A percentile compares a stretch with the other conserved stretches of the same genome.
Conservation (phyloP, 2,797 vertebrate species). For the Graptemys geographica region DNA sequence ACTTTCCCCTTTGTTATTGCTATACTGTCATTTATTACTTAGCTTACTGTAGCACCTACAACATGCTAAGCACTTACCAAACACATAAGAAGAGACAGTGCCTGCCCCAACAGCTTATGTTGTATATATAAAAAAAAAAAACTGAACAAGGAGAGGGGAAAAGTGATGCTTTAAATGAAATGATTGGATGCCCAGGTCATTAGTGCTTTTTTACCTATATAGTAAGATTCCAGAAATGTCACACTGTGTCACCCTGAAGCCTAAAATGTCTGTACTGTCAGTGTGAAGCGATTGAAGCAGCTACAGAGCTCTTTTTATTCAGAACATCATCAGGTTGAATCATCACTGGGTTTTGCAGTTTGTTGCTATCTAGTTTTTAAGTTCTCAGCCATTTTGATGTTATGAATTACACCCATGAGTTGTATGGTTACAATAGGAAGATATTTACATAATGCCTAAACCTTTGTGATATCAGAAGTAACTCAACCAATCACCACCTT, state of each 20-base stretch:
- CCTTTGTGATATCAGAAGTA: background rate
- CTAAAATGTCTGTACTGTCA: background rate
- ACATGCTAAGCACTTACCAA: background rate
- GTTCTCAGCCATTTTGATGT: background rate
- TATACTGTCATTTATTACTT: background rate
- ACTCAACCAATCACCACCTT: background rate
- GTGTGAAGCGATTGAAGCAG: background rate
- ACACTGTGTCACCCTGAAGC: background rate
- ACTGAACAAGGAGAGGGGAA: background rate
- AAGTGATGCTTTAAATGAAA: background rate
- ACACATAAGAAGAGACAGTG: background rate
- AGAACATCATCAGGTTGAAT: background rate
- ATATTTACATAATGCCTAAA: background rate
- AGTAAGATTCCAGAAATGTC: background rate
- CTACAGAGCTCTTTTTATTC: background rate
- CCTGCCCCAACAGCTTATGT: background rate
- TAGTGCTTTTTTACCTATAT: constrained; percentile 13
- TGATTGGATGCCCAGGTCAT: background rate
- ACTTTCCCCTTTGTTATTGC: background rate
- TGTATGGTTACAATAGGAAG: background rate
- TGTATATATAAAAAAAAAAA: too few species aligned
- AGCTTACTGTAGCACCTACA: background rate
- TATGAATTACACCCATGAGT: background rate
- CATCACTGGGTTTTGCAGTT: background rate
- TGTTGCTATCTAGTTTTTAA: background rate